Base-by-base conservation (phyloP, 2,888 invertebrate species). In the Nomada ruficornis region DNA sequence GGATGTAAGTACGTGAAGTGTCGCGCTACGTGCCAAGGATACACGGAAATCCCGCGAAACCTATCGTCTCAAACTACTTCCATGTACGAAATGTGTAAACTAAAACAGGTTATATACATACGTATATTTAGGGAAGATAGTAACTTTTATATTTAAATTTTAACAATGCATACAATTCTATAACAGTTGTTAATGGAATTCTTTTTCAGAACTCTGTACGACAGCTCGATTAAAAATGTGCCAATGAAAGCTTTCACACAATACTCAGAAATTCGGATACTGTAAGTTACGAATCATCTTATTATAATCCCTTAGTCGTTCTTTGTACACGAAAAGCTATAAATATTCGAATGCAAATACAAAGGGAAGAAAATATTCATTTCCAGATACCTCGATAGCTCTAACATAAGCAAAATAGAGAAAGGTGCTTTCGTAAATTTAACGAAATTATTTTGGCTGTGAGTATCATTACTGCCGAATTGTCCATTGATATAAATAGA, bases 401-500 rank as follows among this genome's bases (percentile, higher is more conserved):
- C 86, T 67, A 54, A 78, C n/a, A 91, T 93, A 78, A 57, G 63
- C 18, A 60, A 65, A 4, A 67, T 93, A 62, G 90, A 90, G 74
- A 65, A 81, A 20, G 86, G 87, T 2, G 83, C 85, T 29, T 93
- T 93, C 59, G 54, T 50, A 5, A 86, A 90, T 63, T 92, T 92
- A 74, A 71, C 69, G 2, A 47, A 86, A 90, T 94, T 94, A 90
- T 91, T 85, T 90, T 94, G 91, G 94, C 94, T 94, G 95, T 95
- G 88, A 93, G 95, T 94, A 93, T 47, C 29, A 36, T 18, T 68
- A 23, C 15, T 50, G 4, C 0, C 57, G n/a, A n/a, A 54, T 44
- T 29, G 20, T 26, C 26, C 18, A 11, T 11, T 18, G 1, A 47
- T 47, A 47, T 36, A 36, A 36, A 36, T 7, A 36, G 36, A 36